Evolutionary conservation across 2,113 vertebrate species (phyloP).

Genomic region (Paratilapia polleni): DNA sequence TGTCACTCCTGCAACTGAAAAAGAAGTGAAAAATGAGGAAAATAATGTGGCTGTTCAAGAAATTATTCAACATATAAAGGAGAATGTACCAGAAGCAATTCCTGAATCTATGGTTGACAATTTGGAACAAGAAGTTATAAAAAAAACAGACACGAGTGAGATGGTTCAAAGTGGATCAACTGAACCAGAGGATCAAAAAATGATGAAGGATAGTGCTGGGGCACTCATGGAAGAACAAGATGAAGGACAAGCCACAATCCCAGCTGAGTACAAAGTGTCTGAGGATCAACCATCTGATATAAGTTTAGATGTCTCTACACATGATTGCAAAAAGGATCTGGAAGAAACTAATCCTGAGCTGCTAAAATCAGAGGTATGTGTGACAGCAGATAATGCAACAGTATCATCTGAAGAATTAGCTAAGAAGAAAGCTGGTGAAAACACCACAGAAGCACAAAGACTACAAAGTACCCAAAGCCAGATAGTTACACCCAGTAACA

Average conservation of each 20-base stretch:
- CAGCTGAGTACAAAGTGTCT: conserved; percentile 8
- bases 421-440: background rate
- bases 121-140: background rate
- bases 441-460: background rate
- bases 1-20: conserved; percentile 32
- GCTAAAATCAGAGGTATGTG: background rate
- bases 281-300: background rate
- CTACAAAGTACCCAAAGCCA: conserved; percentile 8
- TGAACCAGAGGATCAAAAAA: conserved; percentile 18
- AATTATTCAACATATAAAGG: conserved; percentile 77
- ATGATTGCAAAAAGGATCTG: background rate
- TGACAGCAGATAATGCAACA: background rate
- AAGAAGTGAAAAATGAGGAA: conserved; percentile 63
- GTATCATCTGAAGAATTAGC: background rate
- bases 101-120: conserved; percentile 32
- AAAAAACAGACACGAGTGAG: conserved; percentile 7
- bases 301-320: background rate
- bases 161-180: conserved; percentile 8
- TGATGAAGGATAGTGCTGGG: background rate
- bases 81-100: conserved; percentile 55
- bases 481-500: background rate
- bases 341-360: conserved; percentile 24
- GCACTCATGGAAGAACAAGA: background rate
- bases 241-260: background rate
- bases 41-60: conserved; percentile 74